Evolutionary conservation across 2,888 invertebrate species (phyloP), one percentile per base, ranked within the genome.

Genomic region (Steinernema carpocapsae): DNA sequence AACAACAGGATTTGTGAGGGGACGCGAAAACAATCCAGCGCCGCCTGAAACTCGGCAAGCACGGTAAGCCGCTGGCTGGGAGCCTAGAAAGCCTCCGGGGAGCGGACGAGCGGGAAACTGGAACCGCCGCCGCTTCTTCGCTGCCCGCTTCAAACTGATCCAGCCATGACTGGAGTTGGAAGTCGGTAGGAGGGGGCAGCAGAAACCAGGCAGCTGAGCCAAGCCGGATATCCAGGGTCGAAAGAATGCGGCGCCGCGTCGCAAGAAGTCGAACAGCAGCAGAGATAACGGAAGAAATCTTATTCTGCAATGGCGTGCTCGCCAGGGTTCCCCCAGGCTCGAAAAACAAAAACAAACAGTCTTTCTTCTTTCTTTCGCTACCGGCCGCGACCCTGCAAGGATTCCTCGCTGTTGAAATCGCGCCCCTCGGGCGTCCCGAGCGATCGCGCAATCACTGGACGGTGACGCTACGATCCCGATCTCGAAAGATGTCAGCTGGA

Each of bases 221-320:
- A 32, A 64, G 64, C 64, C 64, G 64, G 64, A 64, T 64, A 64
- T 64, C 64, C 64, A 64, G 64, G 64, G 64, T 64, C 64, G 64
- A 64, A 64, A 64, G 64, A 64, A 64, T 64, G 64, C 64, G 64
- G 10, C 32, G 64, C 12, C 12, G 64, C 64, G 64, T 32, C 32
- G 64, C 1, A 29, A 64, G 64, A 52, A 64, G 64, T 64, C 64
- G 64, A n/a, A 24, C 37, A 37, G 37, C 37, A 37, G 37, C 37
- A 37, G 12, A 64, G 32, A 64, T 56, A 56, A 56, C 17, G 32
- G 64, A 64, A 64, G 37, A 37, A 37, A 37, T 37, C 37, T 37
- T 37, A 32, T 64, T 32, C 29, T 26, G 10, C 3, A 37, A 37
- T 37, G 32, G 7, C 26, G 32, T 32, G 64, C 37, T 32, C 17